Evolutionary conservation across 1,140 invertebrate species (phyloP).

Genomic region (Pachypeltis micranthus): DNA sequence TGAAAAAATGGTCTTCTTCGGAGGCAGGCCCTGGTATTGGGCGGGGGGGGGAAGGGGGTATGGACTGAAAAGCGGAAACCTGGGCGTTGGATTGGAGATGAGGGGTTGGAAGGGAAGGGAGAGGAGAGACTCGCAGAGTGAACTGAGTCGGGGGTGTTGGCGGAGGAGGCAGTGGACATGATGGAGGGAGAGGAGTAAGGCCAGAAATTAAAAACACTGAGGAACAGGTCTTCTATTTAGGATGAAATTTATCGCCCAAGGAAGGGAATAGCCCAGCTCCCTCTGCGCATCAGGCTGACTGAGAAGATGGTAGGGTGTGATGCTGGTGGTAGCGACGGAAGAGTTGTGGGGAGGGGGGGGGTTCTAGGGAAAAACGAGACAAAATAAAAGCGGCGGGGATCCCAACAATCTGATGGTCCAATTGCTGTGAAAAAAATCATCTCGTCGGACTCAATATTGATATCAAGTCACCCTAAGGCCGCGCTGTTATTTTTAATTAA

Average conservation of each 20-base stretch:
- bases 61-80: no score
- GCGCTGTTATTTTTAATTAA: constrained; percentile 4
- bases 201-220: constrained; percentile 20
- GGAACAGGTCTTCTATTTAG: constrained; percentile 20
- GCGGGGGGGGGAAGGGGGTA: no score
- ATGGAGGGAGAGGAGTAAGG: neutral
- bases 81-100: no score
- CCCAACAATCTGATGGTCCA: constrained; percentile 3
- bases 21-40: no score
- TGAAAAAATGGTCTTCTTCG: constrained; percentile 18
- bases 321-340: no score
- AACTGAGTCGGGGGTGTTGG: neutral
- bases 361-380: neutral
- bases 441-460: constrained; percentile 4
- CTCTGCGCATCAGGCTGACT: no score
- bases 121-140: no score
- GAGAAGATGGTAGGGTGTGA: no score
- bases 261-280: constrained; percentile 9
- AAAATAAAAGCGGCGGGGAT: neutral
- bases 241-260: constrained; percentile 15
- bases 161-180: neutral
- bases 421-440: neutral
- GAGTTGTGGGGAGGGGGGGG: no score
- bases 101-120: no score
- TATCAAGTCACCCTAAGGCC: neutral